Conservation (phyloP, 1,140 invertebrate species). For the Asbolus verrucosus region DNA sequence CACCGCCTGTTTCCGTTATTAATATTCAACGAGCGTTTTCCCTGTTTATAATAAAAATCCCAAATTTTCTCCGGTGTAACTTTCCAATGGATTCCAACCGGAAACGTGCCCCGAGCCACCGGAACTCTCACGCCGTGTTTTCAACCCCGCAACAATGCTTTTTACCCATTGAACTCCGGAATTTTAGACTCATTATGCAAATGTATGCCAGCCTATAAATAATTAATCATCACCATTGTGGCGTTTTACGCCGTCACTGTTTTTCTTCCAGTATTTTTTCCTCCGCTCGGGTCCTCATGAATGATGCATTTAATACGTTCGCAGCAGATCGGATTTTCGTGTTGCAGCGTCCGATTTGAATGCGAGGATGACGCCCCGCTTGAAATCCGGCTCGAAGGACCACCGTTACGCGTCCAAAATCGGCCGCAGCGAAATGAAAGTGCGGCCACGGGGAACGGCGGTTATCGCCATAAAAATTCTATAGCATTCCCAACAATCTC, state of each 20-base stretch:
- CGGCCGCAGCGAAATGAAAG: slow-evolving; percentile 20
- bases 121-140: slow-evolving; percentile 39
- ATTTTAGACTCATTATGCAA: neutral
- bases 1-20: slow-evolving; percentile 10
- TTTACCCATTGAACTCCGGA: neutral
- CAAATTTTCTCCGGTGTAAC: no score
- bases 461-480: slow-evolving; percentile 37
- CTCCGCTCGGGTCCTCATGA: no score
- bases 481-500: slow-evolving; percentile 42
- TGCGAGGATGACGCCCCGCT: neutral
- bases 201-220: slow-evolving; percentile 7
- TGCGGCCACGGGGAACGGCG: slow-evolving; percentile 32
- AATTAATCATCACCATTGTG: no score
- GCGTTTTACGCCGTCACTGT: no score
- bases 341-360: neutral
- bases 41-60: no score
- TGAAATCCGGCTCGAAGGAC: neutral
- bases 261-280: no score
- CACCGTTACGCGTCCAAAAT: no score
- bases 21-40: slow-evolving; percentile 18
- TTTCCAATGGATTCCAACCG: neutral
- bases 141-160: slow-evolving; percentile 18
- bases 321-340: no score
- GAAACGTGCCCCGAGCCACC: slow-evolving; percentile 27
- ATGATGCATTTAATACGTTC: no score